phyloP scores from a whole-genome alignment of 2,888 invertebrate genomes.

The Parasteatoda lunata region DNA sequence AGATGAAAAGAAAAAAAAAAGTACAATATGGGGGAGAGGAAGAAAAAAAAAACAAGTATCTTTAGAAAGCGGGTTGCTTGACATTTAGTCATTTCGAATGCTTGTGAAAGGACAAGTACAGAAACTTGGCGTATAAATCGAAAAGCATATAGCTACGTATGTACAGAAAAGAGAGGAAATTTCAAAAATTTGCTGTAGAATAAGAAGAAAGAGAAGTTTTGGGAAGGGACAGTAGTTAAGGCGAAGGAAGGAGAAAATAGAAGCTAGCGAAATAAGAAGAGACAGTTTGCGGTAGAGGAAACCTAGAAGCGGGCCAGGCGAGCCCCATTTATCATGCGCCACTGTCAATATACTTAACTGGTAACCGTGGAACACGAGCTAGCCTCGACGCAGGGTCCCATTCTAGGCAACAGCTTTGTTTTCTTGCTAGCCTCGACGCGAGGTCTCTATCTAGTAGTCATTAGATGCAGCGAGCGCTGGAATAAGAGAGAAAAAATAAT shows the following conservation, averaged over 20 bases:
- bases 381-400: conserved; percentile 63
- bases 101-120: conserved; percentile 56
- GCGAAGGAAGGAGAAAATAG: conserved; percentile 61
- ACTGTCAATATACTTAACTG: conserved; percentile 64
- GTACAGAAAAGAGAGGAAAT: conserved; percentile 46
- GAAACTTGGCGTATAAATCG: conserved; percentile 37
- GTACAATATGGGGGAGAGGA: background rate
- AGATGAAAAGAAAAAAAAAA: conserved; percentile 10
- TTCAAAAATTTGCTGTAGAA: conserved; percentile 62
- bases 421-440: conserved; percentile 56
- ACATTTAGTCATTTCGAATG: conserved; percentile 48
- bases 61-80: conserved; percentile 41
- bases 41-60: background rate
- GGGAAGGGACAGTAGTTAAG: conserved; percentile 61
- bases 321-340: conserved; percentile 66
- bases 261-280: conserved; percentile 56
- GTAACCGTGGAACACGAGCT: conserved; percentile 63
- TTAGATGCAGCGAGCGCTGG: conserved; percentile 49
- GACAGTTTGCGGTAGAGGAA: conserved; percentile 60
- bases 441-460: conserved; percentile 64
- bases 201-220: conserved; percentile 57
- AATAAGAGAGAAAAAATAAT: conserved; percentile 33
- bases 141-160: conserved; percentile 35
- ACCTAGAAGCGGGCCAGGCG: conserved; percentile 63
- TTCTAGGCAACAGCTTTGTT: conserved; percentile 65